Base-by-base conservation (phyloP, 64 coral and sea anemone genomes). In the Porites lutea region DNA sequence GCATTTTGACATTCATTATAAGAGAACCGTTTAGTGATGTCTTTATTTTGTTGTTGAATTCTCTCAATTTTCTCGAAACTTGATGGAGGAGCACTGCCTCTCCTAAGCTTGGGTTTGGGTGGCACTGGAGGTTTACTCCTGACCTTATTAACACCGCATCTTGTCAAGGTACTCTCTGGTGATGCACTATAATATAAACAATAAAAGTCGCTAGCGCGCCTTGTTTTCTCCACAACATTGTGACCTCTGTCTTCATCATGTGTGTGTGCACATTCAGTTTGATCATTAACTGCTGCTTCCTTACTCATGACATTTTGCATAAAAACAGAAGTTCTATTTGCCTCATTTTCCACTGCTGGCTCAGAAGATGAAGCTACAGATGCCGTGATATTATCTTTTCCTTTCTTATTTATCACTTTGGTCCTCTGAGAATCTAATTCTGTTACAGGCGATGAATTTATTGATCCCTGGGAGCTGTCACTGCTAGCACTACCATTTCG, bases 181-280 rank as follows among this genome's bases (percentile, higher is more conserved):
- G 91, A 93, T 48, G 21, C 82, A 87, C 83, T 87, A 13, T 93
- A 93, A 72, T 93, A 93, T 21, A 93, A 67, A 11, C 91, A 93
- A 87, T 93, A 93, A 20, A 93, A 93, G 71, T 87, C 91, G 48
- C 76, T 85, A 47, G 55, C 75, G 49, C 60, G 74, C 79, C 63
- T 21, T 1, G 59, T 79, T 47, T 76, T 92, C 49, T 87, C 91
- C 4, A 87, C 13, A 71, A 58, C n/a, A 47, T 69, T 52, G 49
- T 18, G 16, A 14, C 14, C 70, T 72, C 6, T n/a, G 37, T 62
- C 71, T 67, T 59, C 86, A 88, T 63, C 76, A 7, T 88, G 52
- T 75, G 86, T 59, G 3, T 43, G 8, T 45, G 44, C 16, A 65
- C 54, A 83, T 50, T 65, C 23, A 77, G 61, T 88, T 13, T 74